Evolutionary conservation across 2,888 invertebrate species (phyloP).

Genomic region (Synanthedon andrenaeformis): DNA sequence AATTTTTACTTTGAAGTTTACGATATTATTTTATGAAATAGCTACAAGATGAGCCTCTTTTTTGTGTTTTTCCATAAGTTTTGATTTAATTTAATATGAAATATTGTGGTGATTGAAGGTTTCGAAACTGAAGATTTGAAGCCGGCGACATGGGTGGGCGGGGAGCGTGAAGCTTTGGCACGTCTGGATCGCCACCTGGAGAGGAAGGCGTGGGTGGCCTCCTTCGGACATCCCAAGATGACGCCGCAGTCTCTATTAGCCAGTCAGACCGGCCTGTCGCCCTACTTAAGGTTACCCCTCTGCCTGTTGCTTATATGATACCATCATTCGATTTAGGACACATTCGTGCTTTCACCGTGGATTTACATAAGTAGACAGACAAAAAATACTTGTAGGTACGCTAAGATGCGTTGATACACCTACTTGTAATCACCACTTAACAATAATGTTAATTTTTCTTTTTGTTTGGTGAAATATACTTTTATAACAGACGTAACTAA

Average conservation of each 20-base stretch:
- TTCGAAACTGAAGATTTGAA: slow-evolving; percentile 81
- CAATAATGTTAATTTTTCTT: too few species aligned
- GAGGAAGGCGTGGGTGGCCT: slow-evolving; percentile 90
- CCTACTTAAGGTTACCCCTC: slow-evolving; percentile 73
- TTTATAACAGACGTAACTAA: too few species aligned
- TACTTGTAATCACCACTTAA: too few species aligned
- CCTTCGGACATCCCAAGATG: slow-evolving; percentile 90
- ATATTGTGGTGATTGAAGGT: slow-evolving; percentile 47
- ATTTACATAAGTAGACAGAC: not conserved
- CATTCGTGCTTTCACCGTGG: not conserved
- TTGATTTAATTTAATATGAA: too few species aligned
- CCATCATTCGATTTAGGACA: too few species aligned
- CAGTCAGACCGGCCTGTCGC: slow-evolving; percentile 86
- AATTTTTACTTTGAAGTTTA: too few species aligned
- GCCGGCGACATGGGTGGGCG: slow-evolving; percentile 83
- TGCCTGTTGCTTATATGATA: too few species aligned
- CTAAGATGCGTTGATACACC: not conserved
- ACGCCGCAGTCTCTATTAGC: slow-evolving; percentile 86
- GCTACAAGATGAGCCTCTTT: too few species aligned
- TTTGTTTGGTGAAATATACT: too few species aligned
- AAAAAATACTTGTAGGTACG: not conserved
- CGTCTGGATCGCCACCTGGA: slow-evolving; percentile 83
- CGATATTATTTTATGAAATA: too few species aligned
- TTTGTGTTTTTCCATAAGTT: too few species aligned
- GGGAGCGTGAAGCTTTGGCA: slow-evolving; percentile 79